Evolutionary conservation across 2,888 invertebrate species (phyloP).

Genomic region (Drosophila planitibia): DNA sequence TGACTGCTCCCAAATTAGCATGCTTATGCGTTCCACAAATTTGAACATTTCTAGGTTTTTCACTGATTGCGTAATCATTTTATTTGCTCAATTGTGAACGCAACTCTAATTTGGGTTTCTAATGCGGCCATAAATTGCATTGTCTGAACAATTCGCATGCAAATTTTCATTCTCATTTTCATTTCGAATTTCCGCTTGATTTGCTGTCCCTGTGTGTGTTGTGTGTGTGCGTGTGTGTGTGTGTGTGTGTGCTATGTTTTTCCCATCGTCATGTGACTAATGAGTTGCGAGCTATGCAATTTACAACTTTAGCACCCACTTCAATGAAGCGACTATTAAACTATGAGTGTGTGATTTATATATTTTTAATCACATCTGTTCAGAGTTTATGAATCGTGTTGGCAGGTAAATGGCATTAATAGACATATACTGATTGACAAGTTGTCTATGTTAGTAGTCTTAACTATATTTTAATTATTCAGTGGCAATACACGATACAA

Average conservation of each 20-base stretch:
- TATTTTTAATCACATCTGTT: background rate
- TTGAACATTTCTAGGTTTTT: slow-evolving; percentile 17
- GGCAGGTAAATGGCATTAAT: slow-evolving; percentile 32
- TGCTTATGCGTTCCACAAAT: slow-evolving; percentile 9
- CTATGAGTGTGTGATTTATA: background rate
- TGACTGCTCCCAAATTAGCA: background rate
- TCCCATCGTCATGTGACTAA: slow-evolving; percentile 40
- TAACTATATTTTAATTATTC: slow-evolving; percentile 48
- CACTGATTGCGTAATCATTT: slow-evolving; percentile 20
- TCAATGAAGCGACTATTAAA: background rate
- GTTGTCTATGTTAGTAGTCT: slow-evolving; percentile 35
- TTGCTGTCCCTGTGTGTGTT: slow-evolving; percentile 4
- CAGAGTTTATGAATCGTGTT: slow-evolving; percentile 22
- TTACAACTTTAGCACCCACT: slow-evolving; percentile 36
- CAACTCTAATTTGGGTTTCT: slow-evolving; percentile 43
- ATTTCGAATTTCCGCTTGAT: slow-evolving; percentile 40
- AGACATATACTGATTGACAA: slow-evolving; percentile 46
- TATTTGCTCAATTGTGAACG: slow-evolving; percentile 29
- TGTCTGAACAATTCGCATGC: slow-evolving; percentile 43
- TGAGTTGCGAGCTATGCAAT: slow-evolving; percentile 25
- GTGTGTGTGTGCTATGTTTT: slow-evolving; percentile 13
- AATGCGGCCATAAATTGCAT: slow-evolving; percentile 44
- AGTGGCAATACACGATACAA: background rate
- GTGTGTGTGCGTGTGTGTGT: background rate
- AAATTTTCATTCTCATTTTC: slow-evolving; percentile 42